phyloP scores from a whole-genome alignment of 1,140 invertebrate species.

The Diuraphis noxia region DNA sequence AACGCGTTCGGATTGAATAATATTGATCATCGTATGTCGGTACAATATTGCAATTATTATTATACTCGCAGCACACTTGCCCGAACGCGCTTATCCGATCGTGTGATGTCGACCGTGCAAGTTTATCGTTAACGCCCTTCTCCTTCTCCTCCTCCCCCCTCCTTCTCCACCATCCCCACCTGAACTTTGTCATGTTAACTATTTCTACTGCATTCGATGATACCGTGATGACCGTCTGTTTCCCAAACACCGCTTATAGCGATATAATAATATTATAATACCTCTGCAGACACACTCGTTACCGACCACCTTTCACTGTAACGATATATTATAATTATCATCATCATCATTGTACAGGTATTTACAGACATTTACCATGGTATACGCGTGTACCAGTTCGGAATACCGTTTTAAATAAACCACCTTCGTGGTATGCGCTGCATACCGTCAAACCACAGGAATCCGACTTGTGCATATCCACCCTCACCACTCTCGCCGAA shows the following conservation, averaged over 20 bases:
- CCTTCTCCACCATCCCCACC: accelerated
- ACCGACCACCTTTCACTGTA: neutral
- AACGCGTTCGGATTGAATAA: neutral
- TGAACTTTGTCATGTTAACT: neutral
- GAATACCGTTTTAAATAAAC: neutral
- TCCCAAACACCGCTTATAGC: neutral
- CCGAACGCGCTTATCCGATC: no score
- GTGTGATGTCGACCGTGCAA: no score
- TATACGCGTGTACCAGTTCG: neutral
- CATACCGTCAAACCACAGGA: neutral
- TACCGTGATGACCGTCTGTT: neutral
- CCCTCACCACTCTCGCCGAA: neutral
- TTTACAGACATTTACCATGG: neutral
- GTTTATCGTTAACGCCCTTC: no score
- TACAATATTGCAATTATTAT: neutral
- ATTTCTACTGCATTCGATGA: neutral
- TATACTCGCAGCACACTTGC: no score
- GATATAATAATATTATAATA: neutral
- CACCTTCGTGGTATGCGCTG: no score
- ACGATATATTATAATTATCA: neutral
- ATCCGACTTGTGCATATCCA: neutral
- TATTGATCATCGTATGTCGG: neutral
- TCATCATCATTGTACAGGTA: neutral
- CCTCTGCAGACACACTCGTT: neutral
- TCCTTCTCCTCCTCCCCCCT: no score